These are phyloP conservation scores for Beroe ovata DNA, from an alignment of 37 sponge, comb jelly and placozoan species.

Conservation along the genomic window DNA sequence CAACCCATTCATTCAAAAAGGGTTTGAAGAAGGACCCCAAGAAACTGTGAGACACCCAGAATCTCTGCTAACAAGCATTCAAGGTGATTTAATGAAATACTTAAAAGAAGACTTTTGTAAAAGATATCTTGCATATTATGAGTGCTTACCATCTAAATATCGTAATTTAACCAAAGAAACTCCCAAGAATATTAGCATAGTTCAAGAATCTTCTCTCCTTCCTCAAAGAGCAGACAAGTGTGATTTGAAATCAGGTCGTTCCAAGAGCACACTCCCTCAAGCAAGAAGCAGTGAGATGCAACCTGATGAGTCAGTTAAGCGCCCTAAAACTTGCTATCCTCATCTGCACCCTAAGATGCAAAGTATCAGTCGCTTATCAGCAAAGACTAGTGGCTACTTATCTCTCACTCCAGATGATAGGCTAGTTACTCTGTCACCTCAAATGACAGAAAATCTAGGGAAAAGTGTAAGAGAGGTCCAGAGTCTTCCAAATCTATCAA, in stretches of 20 bases:
- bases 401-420: constrained; percentile 23
- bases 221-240: neutral
- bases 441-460: neutral
- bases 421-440: neutral
- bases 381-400: constrained; percentile 44
- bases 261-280: constrained; percentile 47
- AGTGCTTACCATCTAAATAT: constrained; percentile 29
- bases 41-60: too few species aligned
- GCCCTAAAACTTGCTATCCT: constrained; percentile 61
- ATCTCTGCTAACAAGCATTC: neutral
- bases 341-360: constrained; percentile 26
- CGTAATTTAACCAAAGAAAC: neutral
- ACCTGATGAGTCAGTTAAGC: neutral
- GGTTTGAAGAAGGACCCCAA: neutral
- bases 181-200: neutral
- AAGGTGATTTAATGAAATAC: constrained; percentile 2
- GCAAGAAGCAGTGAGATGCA: neutral
- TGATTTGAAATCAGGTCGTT: constrained; percentile 22
- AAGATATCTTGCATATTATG: constrained; percentile 8
- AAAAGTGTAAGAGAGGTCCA: neutral
- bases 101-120: constrained; percentile 56
- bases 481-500: neutral
- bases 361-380: neutral
- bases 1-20: constrained; percentile 28
- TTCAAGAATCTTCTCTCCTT: too few species aligned